Base-by-base conservation (phyloP, 2,797 vertebrate species). In the Anomalospiza imberbis region DNA sequence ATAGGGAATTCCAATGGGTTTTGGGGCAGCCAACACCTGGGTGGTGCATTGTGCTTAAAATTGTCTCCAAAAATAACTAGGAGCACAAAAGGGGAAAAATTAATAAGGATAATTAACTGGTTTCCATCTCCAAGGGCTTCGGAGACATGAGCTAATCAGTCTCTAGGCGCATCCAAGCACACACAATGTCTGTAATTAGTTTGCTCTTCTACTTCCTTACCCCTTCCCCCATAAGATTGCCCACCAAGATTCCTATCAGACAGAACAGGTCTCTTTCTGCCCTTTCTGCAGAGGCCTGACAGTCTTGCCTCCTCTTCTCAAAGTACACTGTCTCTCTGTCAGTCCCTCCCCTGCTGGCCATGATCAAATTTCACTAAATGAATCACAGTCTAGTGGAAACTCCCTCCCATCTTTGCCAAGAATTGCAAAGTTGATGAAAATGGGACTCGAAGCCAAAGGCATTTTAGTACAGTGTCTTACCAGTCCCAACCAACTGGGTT, bases 361-460 rank as follows among this genome's bases (percentile, higher is more conserved):
- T 2, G 91, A 96, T 97, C 96, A 95, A 83, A 94, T 97, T 97
- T 96, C 96, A 96, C 74, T 88, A 97, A 96, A 96, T 97, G 94
- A 97, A 96, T 97, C 96, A 97, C 84, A 96, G 95, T 93, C 91
- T 93, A 57, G 76, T 96, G 96, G 97, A 97, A 97, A 97, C 88
- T 97, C 96, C 96, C 96, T 95, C 74, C 6, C 1, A 90, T 77
- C 88, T 91, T 67, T 97, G 97, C 97, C 97, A 97, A 97, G 92
- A 97, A 94, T 88, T 83, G 94, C 93, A 94, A 87, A 96, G 95
- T 91, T 96, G 94, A 94, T 97, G 96, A 95, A 97, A 97, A 96
- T 63, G 91, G 71, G 71, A 89, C 73, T 93, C 1, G 0, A 61
- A 96, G 94, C 93, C 96, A 96, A 93, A 93, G 34, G 62, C 74